phyloP scores from a whole-genome alignment of 2,113 vertebrate genomes.

The Syrrhaptes paradoxus region DNA sequence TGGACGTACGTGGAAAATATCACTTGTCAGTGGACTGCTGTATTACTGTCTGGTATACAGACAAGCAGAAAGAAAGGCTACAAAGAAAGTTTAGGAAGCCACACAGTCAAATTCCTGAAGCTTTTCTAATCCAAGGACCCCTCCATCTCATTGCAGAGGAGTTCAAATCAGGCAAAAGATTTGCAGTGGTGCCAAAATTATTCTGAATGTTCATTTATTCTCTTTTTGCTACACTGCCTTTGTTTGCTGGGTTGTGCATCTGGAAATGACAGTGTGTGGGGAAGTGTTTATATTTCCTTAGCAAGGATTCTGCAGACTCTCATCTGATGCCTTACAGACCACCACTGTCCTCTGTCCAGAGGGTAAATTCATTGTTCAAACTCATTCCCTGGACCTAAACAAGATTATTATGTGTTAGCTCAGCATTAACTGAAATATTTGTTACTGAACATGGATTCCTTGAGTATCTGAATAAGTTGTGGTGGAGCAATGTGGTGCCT shows the following conservation, averaged over 20 bases:
- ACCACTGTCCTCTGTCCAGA: not conserved
- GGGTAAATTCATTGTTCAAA: not conserved
- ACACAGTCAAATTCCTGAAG: not conserved
- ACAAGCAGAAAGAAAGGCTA: not conserved
- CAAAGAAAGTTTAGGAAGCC: not conserved
- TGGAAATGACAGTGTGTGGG: not conserved
- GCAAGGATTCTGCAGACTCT: not conserved
- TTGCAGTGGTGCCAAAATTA: not conserved
- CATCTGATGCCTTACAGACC: not conserved
- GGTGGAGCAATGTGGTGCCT: not conserved
- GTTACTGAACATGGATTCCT: not conserved
- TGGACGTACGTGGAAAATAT: not conserved
- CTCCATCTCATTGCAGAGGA: fast-evolving
- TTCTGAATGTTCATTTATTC: not conserved
- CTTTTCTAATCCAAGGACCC: not conserved
- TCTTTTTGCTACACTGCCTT: not conserved
- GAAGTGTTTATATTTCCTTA: not conserved
- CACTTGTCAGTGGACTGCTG: not conserved
- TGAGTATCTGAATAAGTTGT: not conserved
- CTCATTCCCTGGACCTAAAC: not conserved
- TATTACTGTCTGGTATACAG: not conserved
- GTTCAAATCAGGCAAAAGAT: not conserved
- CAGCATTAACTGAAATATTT: not conserved
- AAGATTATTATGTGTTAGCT: not conserved
- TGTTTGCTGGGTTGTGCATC: not conserved